Evolutionary conservation across 2,888 invertebrate species (phyloP).

Genomic region (Octonoba sinensis): DNA sequence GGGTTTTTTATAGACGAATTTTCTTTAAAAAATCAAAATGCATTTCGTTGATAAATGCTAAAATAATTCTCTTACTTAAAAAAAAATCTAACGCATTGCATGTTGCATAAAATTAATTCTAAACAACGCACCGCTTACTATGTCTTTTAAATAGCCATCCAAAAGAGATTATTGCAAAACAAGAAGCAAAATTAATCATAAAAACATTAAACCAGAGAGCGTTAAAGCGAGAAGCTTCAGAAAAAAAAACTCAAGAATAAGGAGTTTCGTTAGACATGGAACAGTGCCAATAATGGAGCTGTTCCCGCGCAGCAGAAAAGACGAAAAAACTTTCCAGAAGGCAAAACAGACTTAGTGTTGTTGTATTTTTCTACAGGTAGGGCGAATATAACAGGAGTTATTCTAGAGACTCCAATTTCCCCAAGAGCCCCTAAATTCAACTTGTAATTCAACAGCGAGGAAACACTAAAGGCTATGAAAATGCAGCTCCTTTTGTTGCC

Average conservation of each 20-base stretch:
- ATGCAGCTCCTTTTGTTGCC: conserved; percentile 30
- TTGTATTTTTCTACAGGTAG: conserved; percentile 33
- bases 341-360: neutral
- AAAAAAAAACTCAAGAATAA: no score
- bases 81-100: conserved; percentile 2
- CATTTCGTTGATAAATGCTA: conserved; percentile 14
- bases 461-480: conserved; percentile 39
- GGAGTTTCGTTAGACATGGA: conserved; percentile 11
- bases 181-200: conserved; percentile 30
- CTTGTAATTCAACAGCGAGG: conserved; percentile 49
- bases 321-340: neutral
- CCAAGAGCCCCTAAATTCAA: conserved; percentile 52
- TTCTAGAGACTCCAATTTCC: conserved; percentile 34
- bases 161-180: conserved; percentile 18
- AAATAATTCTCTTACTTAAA: conserved; percentile 3
- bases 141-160: conserved; percentile 20
- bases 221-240: neutral
- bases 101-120: conserved; percentile 19
- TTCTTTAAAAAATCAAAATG: conserved; percentile 1
- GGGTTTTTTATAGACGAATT: no score
- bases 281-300: conserved; percentile 28
- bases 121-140: conserved; percentile 14
- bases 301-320: neutral
- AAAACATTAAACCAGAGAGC: conserved; percentile 20
- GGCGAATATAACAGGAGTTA: conserved; percentile 12